Base-by-base conservation (phyloP, 1,140 invertebrate species). In the Charaxes varanes region DNA sequence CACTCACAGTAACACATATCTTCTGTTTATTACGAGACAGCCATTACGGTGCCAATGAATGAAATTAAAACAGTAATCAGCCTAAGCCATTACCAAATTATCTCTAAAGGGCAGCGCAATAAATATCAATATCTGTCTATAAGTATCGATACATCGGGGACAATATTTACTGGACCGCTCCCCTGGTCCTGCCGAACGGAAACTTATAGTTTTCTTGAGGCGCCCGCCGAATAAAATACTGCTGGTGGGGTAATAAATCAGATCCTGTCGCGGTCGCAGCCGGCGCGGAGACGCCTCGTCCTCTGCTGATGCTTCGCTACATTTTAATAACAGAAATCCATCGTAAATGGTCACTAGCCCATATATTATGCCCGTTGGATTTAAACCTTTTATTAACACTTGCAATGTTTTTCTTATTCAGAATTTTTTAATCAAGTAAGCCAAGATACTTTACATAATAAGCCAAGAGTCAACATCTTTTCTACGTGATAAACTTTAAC, bases 201-300 rank as follows among this genome's bases (percentile, higher is more conserved):
- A 80, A 82, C 78, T 82, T 82, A 82, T 80, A 82, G 78, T 77
- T 80, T 74, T 71, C 57, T 82, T 82, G 78, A 82, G 78, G 76
- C 78, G 76, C 78, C 78, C 71, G 71, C 48, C 63, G 78, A 68
- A 82, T 82, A 80, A 80, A 80, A 82, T 82, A 82, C 76, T 72
- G 73, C 70, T 72, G 71, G 55, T 57, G 47, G 46, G 57, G 59
- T 46, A 62, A 79, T 82, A 80, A 82, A 82, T 82, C 78, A 82
- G 78, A 64, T 64, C 41, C 61, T 58, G 67, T 64, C 73, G 67
- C 59, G 59, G 66, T 48, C 61, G 60, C 73, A 74, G 68, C 70
- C 71, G 70, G 73, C 67, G 65, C 63, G 44, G 34, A 62, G 62
- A 54, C 62, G 63, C 57, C 62, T 52, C 41, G 46, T 26, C 46